Evolutionary conservation across 2,797 vertebrate genomes (phyloP).

Genomic region (Malacoraja senta): DNA sequence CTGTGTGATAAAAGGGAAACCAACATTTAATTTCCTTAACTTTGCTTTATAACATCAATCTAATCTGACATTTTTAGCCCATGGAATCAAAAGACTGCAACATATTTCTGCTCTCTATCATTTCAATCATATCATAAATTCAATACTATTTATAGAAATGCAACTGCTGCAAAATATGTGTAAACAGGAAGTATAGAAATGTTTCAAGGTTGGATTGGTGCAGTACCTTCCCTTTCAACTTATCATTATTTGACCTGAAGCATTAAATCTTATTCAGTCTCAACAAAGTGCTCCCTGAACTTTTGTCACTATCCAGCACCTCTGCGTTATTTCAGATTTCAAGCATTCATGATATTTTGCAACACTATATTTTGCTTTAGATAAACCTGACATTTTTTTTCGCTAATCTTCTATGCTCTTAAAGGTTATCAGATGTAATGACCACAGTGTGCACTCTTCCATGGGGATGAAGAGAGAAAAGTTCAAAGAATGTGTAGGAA

Average conservation of each 20-base stretch:
- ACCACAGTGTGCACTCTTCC: neutral
- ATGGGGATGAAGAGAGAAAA: neutral
- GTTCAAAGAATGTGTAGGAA: too few relatives aligned
- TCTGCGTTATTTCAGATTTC: neutral
- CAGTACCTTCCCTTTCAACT: neutral
- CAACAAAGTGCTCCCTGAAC: neutral
- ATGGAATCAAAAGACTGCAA: neutral
- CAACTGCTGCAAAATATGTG: neutral
- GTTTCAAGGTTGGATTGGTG: neutral
- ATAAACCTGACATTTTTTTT: neutral
- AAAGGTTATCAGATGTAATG: neutral
- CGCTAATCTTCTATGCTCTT: neutral
- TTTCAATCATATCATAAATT: neutral
- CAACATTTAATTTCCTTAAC: neutral
- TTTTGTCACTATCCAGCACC: neutral
- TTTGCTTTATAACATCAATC: neutral
- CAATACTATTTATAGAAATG: neutral
- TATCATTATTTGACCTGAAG: neutral
- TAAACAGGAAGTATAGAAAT: neutral
- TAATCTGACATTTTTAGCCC: neutral
- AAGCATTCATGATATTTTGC: neutral
- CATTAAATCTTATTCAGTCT: neutral
- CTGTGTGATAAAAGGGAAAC: slow-evolving; percentile 48
- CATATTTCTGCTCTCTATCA: neutral
- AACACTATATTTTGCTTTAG: neutral